Conservation (phyloP, 1,140 invertebrate genomes). For the Orchestia grillus region DNA sequence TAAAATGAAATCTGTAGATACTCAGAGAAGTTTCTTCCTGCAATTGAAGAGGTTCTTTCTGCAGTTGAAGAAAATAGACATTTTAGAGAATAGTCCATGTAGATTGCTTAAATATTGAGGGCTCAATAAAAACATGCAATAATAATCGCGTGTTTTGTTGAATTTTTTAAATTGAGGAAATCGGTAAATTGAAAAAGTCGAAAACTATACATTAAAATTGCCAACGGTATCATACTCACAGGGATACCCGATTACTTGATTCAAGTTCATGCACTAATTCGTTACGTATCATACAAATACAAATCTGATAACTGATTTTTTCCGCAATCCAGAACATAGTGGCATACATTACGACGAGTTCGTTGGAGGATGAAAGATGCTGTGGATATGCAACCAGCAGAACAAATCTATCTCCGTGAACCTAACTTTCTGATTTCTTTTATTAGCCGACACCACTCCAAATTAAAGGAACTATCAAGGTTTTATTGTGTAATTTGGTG, state of each 20-base stretch:
- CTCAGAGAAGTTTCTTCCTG: too few species aligned
- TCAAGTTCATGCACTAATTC: background rate
- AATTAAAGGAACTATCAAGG: constrained; percentile 5
- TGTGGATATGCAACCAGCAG: background rate
- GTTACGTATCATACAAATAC: background rate
- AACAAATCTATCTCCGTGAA: background rate
- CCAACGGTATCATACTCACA: background rate
- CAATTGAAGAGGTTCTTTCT: too few species aligned
- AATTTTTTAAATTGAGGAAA: too few species aligned
- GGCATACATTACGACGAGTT: background rate
- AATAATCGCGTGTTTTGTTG: too few species aligned
- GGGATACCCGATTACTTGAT: background rate
- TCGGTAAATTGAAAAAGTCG: too few species aligned
- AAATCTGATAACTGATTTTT: background rate
- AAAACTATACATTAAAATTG: too few species aligned
- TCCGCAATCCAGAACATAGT: background rate
- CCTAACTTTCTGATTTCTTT: background rate
- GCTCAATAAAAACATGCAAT: too few species aligned
- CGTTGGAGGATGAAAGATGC: background rate
- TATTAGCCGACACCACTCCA: background rate
- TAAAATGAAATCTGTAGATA: too few species aligned
- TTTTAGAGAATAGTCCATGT: too few species aligned
- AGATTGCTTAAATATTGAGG: too few species aligned
- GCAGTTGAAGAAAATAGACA: too few species aligned
- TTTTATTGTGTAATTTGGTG: background rate